These are phyloP conservation scores for Phenganax stokvisi DNA, from an alignment of 92 coral and sea anemone genomes.

Conservation along the genomic window DNA sequence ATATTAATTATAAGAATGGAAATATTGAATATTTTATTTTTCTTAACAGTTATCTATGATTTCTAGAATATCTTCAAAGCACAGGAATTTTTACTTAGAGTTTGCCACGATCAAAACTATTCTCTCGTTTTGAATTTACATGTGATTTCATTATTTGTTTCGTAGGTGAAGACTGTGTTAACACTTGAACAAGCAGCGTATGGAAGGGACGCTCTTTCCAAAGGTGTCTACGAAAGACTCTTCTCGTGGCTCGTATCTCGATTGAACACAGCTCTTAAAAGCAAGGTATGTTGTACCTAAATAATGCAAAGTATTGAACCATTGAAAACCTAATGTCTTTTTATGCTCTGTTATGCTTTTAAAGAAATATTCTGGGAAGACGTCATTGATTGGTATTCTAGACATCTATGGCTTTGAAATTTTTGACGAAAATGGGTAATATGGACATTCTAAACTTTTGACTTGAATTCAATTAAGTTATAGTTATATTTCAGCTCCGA, in stretches of 20 bases:
- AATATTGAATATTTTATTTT: no score
- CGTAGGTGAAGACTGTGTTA: slow-evolving; percentile 72
- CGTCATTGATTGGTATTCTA: slow-evolving; percentile 84
- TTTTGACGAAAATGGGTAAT: slow-evolving; percentile 61
- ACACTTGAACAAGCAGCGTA: slow-evolving; percentile 90
- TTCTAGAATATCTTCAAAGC: no score
- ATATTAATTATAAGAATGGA: no score
- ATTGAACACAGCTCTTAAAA: slow-evolving; percentile 75
- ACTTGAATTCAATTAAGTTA: no score
- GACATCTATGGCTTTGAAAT: slow-evolving; percentile 99
- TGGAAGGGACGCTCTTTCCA: slow-evolving; percentile 96
- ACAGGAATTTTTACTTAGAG: no score
- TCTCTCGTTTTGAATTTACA: background rate
- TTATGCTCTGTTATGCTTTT: background rate
- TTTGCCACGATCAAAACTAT: background rate
- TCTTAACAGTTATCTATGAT: no score
- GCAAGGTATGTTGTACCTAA: background rate
- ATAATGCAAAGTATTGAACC: no score
- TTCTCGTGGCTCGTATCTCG: slow-evolving; percentile 85
- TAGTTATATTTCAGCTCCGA: no score
- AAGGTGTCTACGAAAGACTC: slow-evolving; percentile 90
- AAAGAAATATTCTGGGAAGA: slow-evolving; percentile 65
- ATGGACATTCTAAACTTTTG: no score
- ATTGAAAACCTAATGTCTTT: background rate
- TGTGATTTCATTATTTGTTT: background rate